phyloP scores from a whole-genome alignment of 2,888 invertebrate genomes.

The Troides aeacus region DNA sequence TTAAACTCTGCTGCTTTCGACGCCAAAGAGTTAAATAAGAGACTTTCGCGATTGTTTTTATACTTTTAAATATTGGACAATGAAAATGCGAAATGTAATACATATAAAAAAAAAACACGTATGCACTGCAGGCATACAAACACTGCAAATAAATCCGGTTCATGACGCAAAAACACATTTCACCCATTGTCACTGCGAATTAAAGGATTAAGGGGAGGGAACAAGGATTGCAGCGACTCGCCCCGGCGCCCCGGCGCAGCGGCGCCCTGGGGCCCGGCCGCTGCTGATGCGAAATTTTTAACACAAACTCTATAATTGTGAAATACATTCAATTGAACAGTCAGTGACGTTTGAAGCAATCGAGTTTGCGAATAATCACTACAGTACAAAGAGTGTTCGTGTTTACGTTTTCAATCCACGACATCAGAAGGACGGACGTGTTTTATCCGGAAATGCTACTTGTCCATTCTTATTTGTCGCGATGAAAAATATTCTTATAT shows the following conservation, averaged over 20 bases:
- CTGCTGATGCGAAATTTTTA: slow-evolving; percentile 17
- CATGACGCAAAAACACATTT: slow-evolving; percentile 12
- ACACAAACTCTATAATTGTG: slow-evolving; percentile 21
- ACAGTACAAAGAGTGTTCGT: too few relatives aligned
- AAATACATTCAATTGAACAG: slow-evolving; percentile 8
- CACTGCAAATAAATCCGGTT: slow-evolving; percentile 8
- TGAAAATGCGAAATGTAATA: too few relatives aligned
- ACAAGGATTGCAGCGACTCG: slow-evolving; percentile 4
- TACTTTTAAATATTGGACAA: too few relatives aligned
- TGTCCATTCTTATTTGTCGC: too few relatives aligned
- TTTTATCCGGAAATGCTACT: too few relatives aligned
- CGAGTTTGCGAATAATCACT: slow-evolving; percentile 1
- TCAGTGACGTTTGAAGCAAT: slow-evolving; percentile 18
- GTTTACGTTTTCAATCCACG: too few relatives aligned
- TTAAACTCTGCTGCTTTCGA: too few relatives aligned
- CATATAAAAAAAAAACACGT: slow-evolving; percentile 6
- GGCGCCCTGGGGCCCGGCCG: background rate
- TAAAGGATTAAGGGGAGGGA: slow-evolving; percentile 26
- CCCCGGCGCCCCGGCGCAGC: too few relatives aligned
- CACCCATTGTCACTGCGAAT: slow-evolving; percentile 26
- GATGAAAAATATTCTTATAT: too few relatives aligned
- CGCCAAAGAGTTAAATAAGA: too few relatives aligned
- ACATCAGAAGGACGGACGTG: too few relatives aligned
- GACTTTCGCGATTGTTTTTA: too few relatives aligned
- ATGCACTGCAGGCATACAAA: slow-evolving; percentile 9